Evolutionary conservation across 1,140 invertebrate species (phyloP).

Genomic region (Brachionus asplanchnoidis): DNA sequence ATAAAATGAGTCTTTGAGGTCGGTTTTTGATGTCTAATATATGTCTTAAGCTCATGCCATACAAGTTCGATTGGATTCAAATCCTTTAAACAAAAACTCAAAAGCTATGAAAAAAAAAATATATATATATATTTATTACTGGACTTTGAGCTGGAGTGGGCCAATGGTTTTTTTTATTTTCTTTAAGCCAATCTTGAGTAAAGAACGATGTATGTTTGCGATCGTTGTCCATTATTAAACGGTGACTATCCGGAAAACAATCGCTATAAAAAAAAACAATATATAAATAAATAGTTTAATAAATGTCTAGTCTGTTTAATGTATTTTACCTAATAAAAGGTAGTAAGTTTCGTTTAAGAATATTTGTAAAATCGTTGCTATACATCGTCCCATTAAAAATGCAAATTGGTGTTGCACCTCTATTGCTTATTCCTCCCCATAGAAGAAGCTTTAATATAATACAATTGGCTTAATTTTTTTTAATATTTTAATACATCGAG

Average conservation of each 20-base stretch:
- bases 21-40: neutral
- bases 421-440: neutral
- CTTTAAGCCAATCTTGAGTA: neutral
- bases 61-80: conserved; percentile 28
- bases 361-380: conserved; percentile 3
- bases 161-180: neutral
- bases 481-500: neutral
- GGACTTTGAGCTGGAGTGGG: neutral
- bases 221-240: neutral
- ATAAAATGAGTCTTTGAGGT: neutral
- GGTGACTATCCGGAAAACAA: neutral
- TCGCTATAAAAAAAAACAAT: neutral
- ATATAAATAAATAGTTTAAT: too few relatives aligned
- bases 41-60: neutral
- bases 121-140: neutral
- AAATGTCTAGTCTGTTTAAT: too few relatives aligned
- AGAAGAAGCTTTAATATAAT: neutral
- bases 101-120: neutral
- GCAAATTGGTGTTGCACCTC: neutral
- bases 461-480: too few relatives aligned
- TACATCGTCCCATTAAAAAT: neutral
- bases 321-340: neutral
- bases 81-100: neutral
- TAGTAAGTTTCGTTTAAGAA: neutral
- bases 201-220: neutral